These are phyloP conservation scores for Archocentrus centrarchus DNA, from an alignment of 2,113 vertebrate genomes.

Conservation along the genomic window DNA sequence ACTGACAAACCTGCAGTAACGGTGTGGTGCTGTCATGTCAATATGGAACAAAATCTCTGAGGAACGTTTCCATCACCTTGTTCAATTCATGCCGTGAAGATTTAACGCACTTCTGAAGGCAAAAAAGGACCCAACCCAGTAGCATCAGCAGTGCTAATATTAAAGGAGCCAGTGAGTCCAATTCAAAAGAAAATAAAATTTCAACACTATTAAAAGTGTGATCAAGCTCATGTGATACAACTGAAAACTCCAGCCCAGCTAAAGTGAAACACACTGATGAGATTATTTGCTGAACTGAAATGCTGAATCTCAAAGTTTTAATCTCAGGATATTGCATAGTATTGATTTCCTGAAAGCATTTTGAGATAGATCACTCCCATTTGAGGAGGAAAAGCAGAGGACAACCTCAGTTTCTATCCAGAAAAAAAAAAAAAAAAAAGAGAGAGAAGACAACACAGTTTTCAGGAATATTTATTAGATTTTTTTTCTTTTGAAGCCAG, in stretches of 20 bases:
- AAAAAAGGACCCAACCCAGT: neutral
- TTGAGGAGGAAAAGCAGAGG: neutral
- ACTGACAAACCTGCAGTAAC: no score
- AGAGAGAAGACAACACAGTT: conserved; percentile 23
- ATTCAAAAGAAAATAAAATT: neutral
- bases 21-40: neutral
- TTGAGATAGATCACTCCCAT: neutral
- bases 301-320: no score
- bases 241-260: neutral
- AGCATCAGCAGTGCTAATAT: neutral
- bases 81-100: neutral
- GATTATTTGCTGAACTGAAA: neutral
- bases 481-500: conserved; percentile 72
- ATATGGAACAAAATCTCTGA: no score
- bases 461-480: conserved; percentile 63
- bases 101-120: neutral
- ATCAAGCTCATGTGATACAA: neutral
- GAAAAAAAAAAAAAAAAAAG: neutral
- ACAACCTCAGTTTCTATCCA: neutral
- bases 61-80: no score
- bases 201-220: neutral
- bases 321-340: neutral
- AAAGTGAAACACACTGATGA: neutral
- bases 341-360: neutral
- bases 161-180: neutral